phyloP scores from a whole-genome alignment of 2,888 invertebrate species.

The Lymantria dispar region DNA sequence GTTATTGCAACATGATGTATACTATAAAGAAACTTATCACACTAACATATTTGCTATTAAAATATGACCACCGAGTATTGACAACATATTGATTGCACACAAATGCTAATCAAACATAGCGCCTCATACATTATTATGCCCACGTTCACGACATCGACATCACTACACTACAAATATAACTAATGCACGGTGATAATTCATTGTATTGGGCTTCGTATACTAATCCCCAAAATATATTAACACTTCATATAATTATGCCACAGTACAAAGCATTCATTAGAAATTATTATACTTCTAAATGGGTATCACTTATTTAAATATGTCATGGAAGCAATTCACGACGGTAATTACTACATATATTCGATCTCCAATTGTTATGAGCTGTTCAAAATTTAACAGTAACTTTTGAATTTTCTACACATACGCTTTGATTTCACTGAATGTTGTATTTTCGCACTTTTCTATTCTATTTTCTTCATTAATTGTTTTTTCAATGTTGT shows the following conservation, averaged over 20 bases:
- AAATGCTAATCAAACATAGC: not conserved
- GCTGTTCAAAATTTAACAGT: not conserved
- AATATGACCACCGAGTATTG: slow-evolving; percentile 15
- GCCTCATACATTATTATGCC: slow-evolving; percentile 5
- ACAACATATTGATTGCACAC: slow-evolving; percentile 15
- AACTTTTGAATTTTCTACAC: not conserved
- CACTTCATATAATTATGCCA: not conserved
- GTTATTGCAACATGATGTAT: slow-evolving; percentile 68
- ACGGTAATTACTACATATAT: not conserved
- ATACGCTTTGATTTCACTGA: slow-evolving; percentile 20
- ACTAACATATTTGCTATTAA: slow-evolving; percentile 29
- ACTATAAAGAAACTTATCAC: slow-evolving; percentile 22
- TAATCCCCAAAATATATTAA: not conserved
- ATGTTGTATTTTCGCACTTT: slow-evolving; percentile 19
- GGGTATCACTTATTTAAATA: not conserved
- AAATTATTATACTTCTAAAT: not conserved
- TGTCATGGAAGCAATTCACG: not conserved
- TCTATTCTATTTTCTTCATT: slow-evolving; percentile 1
- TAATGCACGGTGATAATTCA: slow-evolving; percentile 4
- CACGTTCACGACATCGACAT: not conserved
- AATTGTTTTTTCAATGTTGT: slow-evolving; percentile 1
- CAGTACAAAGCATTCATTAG: not conserved
- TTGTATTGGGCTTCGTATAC: not conserved
- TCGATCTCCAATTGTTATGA: not conserved
- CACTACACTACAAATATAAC: slow-evolving; percentile 11